Base-by-base conservation (phyloP, 92 coral and sea anemone species). In the Isaurus tuberculatus region DNA sequence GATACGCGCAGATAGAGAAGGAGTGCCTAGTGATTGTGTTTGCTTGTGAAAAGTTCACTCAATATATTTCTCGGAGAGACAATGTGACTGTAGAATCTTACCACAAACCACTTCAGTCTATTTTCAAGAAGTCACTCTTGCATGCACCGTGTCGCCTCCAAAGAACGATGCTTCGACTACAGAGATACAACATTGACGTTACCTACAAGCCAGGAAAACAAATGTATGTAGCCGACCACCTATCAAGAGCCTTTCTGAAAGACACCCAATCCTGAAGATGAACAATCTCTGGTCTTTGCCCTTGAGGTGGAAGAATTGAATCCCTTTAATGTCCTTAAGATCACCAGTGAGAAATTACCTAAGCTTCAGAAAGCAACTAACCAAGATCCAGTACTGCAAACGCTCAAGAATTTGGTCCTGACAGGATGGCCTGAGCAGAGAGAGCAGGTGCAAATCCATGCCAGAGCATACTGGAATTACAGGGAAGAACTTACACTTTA, bases 361-460 rank as follows among this genome's bases (percentile, higher is more conserved):
- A 60, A 60, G 66, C 66, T 60, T 23, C 66, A 23, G 66, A 60
- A 60, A 22, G 55, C 6, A 29, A 66, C 72, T 11, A 88, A 83
- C 65, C 87, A 91, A 70, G 90, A 91, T 79, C 86, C 88, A 27
- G 73, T n/a, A n/a, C n/a, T n/a, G n/a, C n/a, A n/a, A n/a, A n/a
- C n/a, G n/a, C n/a, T 90, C 20, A 84, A 85, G 65, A 60, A 55
- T 69, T 81, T 87, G 13, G 74, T 91, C 32, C 79, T 79, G 4
- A 46, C 67, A 87, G 81, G 29, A 60, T 57, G 65, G 65, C 65
- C 65, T 57, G 65, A 57, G 65, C 65, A n/a, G 26, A 57, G 65
- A 57, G 65, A 57, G 65, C 28, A 57, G 28, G 65, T 57, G 26
- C 65, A 26, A n/a, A 23, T 57, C 27, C 65, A 19, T 23, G n/a